phyloP scores from a whole-genome alignment of 2,113 vertebrate genomes.

The Zosterops pallidus region DNA sequence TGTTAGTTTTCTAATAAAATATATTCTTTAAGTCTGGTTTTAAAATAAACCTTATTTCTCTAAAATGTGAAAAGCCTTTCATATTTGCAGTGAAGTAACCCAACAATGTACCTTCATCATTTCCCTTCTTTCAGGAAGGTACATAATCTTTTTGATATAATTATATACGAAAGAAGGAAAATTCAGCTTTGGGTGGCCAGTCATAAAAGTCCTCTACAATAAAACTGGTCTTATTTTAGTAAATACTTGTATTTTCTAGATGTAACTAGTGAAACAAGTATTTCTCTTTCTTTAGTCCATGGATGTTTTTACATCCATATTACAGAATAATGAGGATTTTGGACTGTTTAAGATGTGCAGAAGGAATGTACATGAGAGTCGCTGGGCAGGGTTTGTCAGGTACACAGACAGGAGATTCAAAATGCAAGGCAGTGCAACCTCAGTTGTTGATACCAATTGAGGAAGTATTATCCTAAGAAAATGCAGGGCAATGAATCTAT shows the following conservation, averaged over 20 bases:
- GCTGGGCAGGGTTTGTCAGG: background rate
- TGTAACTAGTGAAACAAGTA: background rate
- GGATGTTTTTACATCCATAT: background rate
- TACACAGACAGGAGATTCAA: background rate
- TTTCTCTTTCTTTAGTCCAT: background rate
- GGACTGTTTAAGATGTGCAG: background rate
- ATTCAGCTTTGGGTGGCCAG: background rate
- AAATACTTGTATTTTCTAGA: background rate
- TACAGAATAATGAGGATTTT: background rate
- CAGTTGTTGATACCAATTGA: background rate
- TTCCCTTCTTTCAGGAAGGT: conserved; percentile 7
- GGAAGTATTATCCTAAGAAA: background rate
- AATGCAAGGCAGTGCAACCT: fast-evolving
- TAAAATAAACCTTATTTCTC: conserved; percentile 12
- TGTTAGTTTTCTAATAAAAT: conserved; percentile 42
- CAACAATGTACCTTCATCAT: background rate
- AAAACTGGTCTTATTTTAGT: background rate
- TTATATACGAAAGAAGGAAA: background rate
- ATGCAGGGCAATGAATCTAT: background rate
- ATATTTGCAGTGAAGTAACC: background rate
- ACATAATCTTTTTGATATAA: background rate
- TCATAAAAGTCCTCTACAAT: background rate
- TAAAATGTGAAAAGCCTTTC: conserved; percentile 18
- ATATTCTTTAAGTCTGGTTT: conserved; percentile 27
- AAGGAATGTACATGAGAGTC: background rate